Conservation (phyloP, 1,140 invertebrate genomes). For the Chironomus tepperi region DNA sequence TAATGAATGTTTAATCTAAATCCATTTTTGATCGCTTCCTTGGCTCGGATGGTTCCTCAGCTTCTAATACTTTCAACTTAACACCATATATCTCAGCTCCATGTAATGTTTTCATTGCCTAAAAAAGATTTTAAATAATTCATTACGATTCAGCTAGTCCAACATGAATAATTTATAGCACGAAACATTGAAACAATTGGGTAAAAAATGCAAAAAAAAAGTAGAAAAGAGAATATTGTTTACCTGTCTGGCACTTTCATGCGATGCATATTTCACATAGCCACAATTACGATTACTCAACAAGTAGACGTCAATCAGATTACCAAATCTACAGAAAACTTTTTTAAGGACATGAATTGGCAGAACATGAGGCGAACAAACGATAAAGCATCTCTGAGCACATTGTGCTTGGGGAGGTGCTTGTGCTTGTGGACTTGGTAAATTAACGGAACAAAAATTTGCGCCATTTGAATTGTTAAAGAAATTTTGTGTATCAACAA, state of each 20-base stretch:
- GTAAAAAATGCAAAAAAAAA: not conserved
- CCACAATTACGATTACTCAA: slow-evolving; percentile 83
- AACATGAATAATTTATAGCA: slow-evolving; percentile 59
- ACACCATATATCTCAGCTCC: slow-evolving; percentile 75
- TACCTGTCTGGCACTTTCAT: slow-evolving; percentile 55
- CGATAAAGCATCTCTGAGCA: slow-evolving; percentile 38
- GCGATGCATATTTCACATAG: slow-evolving; percentile 79
- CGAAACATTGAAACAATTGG: slow-evolving; percentile 28
- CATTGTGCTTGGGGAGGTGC: slow-evolving; percentile 56
- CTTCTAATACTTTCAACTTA: slow-evolving; percentile 77
- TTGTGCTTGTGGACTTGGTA: slow-evolving; percentile 64
- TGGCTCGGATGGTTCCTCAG: slow-evolving; percentile 49
- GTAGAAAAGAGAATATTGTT: not conserved
- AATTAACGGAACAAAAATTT: slow-evolving; percentile 48
- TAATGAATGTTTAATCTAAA: not conserved
- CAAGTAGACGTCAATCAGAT: slow-evolving; percentile 84
- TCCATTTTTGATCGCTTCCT: slow-evolving; percentile 18
- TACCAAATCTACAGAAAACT: slow-evolving; percentile 86
- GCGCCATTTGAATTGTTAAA: slow-evolving; percentile 31
- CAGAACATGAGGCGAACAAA: slow-evolving; percentile 40
- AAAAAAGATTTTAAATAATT: slow-evolving; percentile 19
- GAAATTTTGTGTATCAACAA: slow-evolving; percentile 30
- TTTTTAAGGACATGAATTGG: slow-evolving; percentile 73
- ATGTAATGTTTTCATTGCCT: slow-evolving; percentile 47
- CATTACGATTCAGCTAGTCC: slow-evolving; percentile 29